Conservation (phyloP, 2,113 vertebrate species). For the Ptychochromis oligacanthus region DNA sequence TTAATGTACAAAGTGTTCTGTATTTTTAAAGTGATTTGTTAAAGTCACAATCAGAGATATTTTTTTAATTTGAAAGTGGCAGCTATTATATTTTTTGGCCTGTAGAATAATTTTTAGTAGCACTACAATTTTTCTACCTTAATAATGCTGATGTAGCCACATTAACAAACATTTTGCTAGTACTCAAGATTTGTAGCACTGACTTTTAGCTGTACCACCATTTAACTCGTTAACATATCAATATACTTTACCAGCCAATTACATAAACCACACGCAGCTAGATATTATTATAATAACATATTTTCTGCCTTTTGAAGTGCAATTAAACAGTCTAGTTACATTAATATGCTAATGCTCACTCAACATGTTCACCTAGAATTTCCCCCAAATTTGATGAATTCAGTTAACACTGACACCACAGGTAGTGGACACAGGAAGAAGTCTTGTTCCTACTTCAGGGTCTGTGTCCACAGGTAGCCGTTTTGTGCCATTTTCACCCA, state of each 20-base stretch:
- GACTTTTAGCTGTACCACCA: not conserved
- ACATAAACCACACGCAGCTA: not conserved
- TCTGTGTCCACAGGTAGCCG: not conserved
- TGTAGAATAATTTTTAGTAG: too few relatives aligned
- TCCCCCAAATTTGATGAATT: not conserved
- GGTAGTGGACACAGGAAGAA: not conserved
- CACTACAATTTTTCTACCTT: not conserved
- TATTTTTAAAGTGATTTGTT: not conserved
- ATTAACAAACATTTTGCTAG: not conserved
- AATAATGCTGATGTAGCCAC: not conserved
- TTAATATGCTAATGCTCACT: not conserved
- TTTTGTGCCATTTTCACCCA: not conserved
- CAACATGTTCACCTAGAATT: too few relatives aligned
- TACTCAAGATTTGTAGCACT: not conserved
- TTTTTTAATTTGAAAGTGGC: not conserved
- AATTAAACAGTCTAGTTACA: not conserved
- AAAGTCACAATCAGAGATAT: not conserved
- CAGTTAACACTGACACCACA: not conserved
- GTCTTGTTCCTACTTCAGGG: too few relatives aligned
- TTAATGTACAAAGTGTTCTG: not conserved
- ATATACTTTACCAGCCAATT: not conserved
- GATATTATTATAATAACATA: not conserved
- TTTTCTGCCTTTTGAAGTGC: not conserved
- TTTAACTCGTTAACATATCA: too few relatives aligned
- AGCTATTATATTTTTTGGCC: not conserved